A percentile compares a stretch with the other conserved stretches of the same genome.
phyloP scores from a whole-genome alignment of 2,888 invertebrate genomes.

The Mycalesis mineus region DNA sequence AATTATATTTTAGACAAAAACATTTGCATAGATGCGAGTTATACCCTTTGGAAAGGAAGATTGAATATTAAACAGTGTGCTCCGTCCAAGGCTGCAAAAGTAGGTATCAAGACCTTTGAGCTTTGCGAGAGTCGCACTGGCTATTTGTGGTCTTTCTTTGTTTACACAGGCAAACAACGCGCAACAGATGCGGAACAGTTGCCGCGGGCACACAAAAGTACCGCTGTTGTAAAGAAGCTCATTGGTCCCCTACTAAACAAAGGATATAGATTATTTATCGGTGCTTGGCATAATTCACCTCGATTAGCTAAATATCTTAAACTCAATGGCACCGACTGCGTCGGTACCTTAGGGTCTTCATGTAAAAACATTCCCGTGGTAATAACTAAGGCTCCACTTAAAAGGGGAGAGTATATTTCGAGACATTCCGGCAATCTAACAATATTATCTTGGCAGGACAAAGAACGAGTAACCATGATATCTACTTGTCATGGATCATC shows the following conservation, averaged over 20 bases:
- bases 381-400: background rate
- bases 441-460: background rate
- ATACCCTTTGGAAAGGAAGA: background rate
- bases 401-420: background rate
- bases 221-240: background rate
- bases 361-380: background rate
- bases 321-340: background rate
- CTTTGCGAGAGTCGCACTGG: constrained; percentile 20
- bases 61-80: background rate
- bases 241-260: no score
- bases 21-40: background rate
- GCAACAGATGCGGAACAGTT: background rate
- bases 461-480: background rate
- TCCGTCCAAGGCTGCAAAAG: constrained; percentile 12
- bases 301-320: background rate
- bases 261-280: background rate
- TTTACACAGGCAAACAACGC: constrained; percentile 2
- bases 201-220: background rate
- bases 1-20: background rate
- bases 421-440: background rate
- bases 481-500: background rate
- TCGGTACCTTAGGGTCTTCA: background rate
- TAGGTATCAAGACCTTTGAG: constrained; percentile 23
- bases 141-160: constrained; percentile 24
- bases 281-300: background rate